Base-by-base conservation (phyloP, 2,113 vertebrate genomes). In the Nipponia nippon region DNA sequence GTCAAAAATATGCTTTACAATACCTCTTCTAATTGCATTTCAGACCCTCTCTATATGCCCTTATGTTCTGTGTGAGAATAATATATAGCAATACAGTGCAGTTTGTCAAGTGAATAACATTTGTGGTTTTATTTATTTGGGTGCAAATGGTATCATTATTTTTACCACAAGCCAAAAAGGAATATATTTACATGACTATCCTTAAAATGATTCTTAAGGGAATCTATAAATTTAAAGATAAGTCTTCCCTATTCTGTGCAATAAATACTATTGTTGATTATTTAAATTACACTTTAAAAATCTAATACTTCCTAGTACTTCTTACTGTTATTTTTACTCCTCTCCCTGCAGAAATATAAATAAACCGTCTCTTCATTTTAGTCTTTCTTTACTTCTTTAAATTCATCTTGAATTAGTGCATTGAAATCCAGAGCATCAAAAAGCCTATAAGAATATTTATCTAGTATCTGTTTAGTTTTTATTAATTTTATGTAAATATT, bases 1-100 rank as follows among this genome's bases (percentile, higher is more conserved):
- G 97, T 98, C 97, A 98, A 96, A 97, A 93, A 97, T 96, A 94
- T 98, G 87, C 96, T 98, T 98, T 98, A 98, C 97, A 97, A 96
- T 96, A 94, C 95, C 96, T 97, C 95, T 97, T 97, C 82, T 98
- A 98, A 98, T 98, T 97, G 95, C 96, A 97, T 91, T 97, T 89
- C 91, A 97, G 86, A 77, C 72, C 72, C 58, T 89, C 85, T 95
- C 95, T 73, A 9, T 87, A 61, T 73, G 78, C 79, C 83, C 95
- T 89, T 91, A 65, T 93, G 78, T 67, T 96, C 69, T 81, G 72
- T 59, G 83, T 36, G 25, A 96, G 97, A 97, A 97, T 97, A 98
- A 98, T 97, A 89, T 85, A 93, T 82, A 95, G 72, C 63, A 95
- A 66, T 93, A 73, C 47, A 46, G 27, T 95, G 85, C 87, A 92